Base-by-base conservation (phyloP, 2,113 vertebrate species). In the Campylomormyrus numenius region DNA sequence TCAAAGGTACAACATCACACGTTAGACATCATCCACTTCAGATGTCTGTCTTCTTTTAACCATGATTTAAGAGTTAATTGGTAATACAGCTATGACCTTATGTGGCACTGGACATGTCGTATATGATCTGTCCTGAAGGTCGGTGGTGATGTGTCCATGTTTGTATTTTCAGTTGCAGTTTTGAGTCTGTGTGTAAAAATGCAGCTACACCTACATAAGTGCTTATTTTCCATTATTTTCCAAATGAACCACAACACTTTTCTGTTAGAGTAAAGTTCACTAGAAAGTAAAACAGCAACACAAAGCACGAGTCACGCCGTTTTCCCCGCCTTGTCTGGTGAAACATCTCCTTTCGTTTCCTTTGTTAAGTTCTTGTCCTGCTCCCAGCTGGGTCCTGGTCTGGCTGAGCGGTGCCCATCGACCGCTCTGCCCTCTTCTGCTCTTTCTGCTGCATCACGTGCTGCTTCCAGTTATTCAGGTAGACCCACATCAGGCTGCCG, bases 401-500 rank as follows among this genome's bases (percentile, higher is more conserved):
- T 2, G 89, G 39, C 50, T 46, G 31, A n/a, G 13, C 93, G 56
- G 92, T 94, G 53, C 95, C 89, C 56, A 97, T 93, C 70, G 93
- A 89, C 2, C 94, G 93, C 92, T 97, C 96, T 0, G 94, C 93
- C 46, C 90, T 95, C 93, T 94, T 94, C 84, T 95, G 96, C 15
- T 52, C 50, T 90, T 95, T 97, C 53, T 95, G 95, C 24, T 97
- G 89, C 4, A 96, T 94, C 6, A 96, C 92, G 89, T 92, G 89
- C 17, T 96, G 93, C 31, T 97, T 94, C 97, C 97, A 97, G 0
- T 97, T 95, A 45, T 93, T 93, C 84, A 97, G 93, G 90, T 97
- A 97, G 1, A 96, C 70, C 97, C 97, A 97, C 97, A 97, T 96
- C 52, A 97, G 94, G 74, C 87, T 96, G 90, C 97, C 97, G 13